These are phyloP conservation scores for Chaetogeoica ovagalla DNA, from an alignment of 2,888 invertebrate species.

Conservation along the genomic window DNA sequence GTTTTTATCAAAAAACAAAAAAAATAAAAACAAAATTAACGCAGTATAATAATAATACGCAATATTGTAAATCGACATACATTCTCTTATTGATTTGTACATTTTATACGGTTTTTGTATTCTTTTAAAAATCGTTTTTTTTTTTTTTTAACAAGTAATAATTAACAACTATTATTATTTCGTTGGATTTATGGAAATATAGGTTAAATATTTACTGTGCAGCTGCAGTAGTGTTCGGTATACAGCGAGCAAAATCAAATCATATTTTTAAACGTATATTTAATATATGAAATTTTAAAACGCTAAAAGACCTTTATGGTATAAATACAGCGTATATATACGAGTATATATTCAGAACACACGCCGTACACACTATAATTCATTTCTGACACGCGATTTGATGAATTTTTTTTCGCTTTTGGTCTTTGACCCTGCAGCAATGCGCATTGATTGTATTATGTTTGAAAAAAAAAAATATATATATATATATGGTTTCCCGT, in stretches of 20 bases:
- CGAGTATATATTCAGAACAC: no score
- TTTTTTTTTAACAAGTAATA: background rate
- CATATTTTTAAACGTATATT: background rate
- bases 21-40: no score
- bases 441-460: conserved; percentile 38
- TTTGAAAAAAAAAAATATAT: conserved; percentile 7
- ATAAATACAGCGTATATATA: background rate
- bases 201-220: conserved; percentile 25
- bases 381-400: conserved; percentile 39
- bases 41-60: no score
- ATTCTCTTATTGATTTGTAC: no score
- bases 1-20: no score
- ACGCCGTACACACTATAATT: background rate
- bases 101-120: no score
- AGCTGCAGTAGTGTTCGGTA: no score
- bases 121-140: background rate
- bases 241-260: conserved; percentile 35
- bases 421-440: conserved; percentile 30
- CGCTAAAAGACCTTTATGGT: conserved; percentile 4
- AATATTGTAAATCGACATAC: no score
- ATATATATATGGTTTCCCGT: no score
- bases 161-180: background rate
- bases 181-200: background rate
- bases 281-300: background rate
- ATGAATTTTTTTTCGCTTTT: conserved; percentile 26